Evolutionary conservation across 2,113 vertebrate genomes (phyloP).

Genomic region (Camelus bactrianus): DNA sequence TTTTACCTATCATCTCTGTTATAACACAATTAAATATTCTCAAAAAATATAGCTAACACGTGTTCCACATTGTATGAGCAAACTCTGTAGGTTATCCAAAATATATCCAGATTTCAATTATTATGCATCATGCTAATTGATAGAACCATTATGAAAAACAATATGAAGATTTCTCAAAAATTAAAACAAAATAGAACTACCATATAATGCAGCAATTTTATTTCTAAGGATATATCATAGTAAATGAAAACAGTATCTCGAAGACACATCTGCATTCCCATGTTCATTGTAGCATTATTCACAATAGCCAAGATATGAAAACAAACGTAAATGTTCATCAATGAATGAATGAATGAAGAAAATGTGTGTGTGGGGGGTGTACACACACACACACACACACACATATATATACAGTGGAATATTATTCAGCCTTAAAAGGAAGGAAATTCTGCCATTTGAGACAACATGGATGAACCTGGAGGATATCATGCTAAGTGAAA

Average conservation of each 20-base stretch:
- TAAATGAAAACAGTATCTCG: neutral
- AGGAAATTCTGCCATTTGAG: neutral
- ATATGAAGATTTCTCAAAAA: neutral
- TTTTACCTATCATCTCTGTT: neutral
- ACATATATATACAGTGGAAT: neutral
- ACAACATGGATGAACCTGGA: neutral
- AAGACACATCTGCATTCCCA: neutral
- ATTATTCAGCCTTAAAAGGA: neutral
- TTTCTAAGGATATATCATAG: neutral
- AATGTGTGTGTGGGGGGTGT: neutral
- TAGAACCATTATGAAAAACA: neutral
- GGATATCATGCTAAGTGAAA: neutral
- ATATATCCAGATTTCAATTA: neutral
- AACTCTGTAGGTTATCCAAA: neutral
- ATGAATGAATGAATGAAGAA: neutral
- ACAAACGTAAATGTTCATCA: neutral
- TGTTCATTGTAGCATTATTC: neutral
- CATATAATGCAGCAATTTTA: neutral
- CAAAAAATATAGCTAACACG: neutral
- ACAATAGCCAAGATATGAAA: neutral
- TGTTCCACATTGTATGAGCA: neutral
- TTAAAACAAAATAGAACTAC: neutral
- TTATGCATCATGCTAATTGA: neutral
- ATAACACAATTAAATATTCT: neutral
- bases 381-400: neutral